phyloP scores from a whole-genome alignment of 2,113 vertebrate genomes.

The Athene cunicularia region DNA sequence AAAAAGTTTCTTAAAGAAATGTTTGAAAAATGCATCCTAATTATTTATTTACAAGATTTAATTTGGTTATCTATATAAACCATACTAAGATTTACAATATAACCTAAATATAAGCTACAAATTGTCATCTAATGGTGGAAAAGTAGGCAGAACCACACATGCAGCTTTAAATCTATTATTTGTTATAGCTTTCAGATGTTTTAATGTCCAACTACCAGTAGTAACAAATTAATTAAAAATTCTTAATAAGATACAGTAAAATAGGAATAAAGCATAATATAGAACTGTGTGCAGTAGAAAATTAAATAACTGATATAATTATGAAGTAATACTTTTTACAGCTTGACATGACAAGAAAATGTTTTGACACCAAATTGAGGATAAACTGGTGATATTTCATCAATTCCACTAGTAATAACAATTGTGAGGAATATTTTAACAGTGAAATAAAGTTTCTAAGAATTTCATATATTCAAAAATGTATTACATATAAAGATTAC shows the following conservation, averaged over 20 bases:
- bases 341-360: background rate
- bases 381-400: background rate
- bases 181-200: slow-evolving; percentile 47
- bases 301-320: slow-evolving; percentile 42
- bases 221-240: slow-evolving; percentile 66
- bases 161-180: slow-evolving; percentile 58
- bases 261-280: slow-evolving; percentile 40
- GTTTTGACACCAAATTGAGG: background rate
- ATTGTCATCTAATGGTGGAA: slow-evolving; percentile 23
- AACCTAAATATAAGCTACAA: slow-evolving; percentile 9
- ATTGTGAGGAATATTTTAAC: background rate
- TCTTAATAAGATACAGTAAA: slow-evolving; percentile 62
- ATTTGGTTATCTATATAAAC: slow-evolving; percentile 29
- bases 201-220: slow-evolving; percentile 52
- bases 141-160: slow-evolving; percentile 20
- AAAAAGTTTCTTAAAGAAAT: slow-evolving; percentile 5
- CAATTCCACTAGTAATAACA: background rate
- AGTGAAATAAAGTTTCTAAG: background rate
- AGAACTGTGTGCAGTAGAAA: slow-evolving; percentile 30
- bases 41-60: slow-evolving; percentile 14
- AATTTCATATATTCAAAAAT: background rate
- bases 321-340: slow-evolving; percentile 10
- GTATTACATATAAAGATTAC: background rate
- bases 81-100: slow-evolving; percentile 38
- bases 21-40: slow-evolving; percentile 12